A percentile compares a stretch with the other conserved stretches of the same genome.
phyloP scores from a whole-genome alignment of 2,888 invertebrate genomes.

The Idaea biselata region DNA sequence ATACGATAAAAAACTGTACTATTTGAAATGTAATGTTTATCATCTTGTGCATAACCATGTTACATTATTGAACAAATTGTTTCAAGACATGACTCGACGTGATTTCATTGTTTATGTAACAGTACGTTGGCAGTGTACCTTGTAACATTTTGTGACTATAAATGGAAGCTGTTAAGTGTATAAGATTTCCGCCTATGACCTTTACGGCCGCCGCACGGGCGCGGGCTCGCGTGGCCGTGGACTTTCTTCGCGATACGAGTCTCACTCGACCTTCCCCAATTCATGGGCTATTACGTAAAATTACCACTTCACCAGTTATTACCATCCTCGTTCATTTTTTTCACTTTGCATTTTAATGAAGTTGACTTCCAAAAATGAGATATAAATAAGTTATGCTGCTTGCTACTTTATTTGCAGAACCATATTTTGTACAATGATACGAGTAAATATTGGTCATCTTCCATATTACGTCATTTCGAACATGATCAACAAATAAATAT shows the following conservation, averaged over 20 bases:
- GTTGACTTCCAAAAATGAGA: background rate
- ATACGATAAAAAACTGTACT: background rate
- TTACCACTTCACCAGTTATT: conserved; percentile 20
- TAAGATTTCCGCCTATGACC: conserved; percentile 32
- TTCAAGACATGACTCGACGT: conserved; percentile 5
- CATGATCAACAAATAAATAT: background rate
- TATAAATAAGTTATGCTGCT: background rate
- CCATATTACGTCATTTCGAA: background rate
- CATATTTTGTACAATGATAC: background rate
- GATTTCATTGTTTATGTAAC: conserved; percentile 24
- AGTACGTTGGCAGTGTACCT: conserved; percentile 20
- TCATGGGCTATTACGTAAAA: conserved; percentile 36
- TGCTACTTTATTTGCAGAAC: background rate
- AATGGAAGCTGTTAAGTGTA: conserved; percentile 29
- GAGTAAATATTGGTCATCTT: background rate
- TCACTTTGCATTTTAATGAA: background rate
- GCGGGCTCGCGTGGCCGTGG: conserved; percentile 35
- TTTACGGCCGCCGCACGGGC: conserved; percentile 16
- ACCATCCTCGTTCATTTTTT: conserved; percentile 1
- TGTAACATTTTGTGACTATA: conserved; percentile 29
- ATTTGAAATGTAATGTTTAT: conserved; percentile 5
- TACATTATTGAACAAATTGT: conserved; percentile 9
- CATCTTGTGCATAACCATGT: conserved; percentile 3
- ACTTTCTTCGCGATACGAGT: conserved; percentile 35
- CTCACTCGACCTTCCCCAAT: conserved; percentile 40